Conservation (phyloP, 2,888 invertebrate species). For the Dicyrtoma fusca region DNA sequence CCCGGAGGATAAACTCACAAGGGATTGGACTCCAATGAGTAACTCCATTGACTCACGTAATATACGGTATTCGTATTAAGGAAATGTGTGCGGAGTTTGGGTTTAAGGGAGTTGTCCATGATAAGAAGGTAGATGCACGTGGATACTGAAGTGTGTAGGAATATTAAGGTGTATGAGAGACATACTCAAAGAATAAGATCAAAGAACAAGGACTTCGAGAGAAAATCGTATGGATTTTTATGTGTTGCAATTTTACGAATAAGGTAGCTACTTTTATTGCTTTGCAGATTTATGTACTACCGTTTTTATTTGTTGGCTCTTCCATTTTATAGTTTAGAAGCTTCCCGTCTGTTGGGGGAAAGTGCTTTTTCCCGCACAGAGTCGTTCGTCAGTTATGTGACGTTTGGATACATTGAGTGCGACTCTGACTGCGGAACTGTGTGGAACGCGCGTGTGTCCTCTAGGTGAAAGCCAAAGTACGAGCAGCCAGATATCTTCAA, state of each 20-base stretch:
- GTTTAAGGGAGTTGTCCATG: too few species aligned
- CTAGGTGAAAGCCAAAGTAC: conserved; percentile 7
- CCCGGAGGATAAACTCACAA: too few species aligned
- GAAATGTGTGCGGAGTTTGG: too few species aligned
- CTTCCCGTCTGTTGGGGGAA: conserved; percentile 17
- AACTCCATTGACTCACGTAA: too few species aligned
- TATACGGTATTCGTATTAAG: too few species aligned
- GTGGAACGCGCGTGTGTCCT: conserved; percentile 3
- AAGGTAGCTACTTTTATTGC: conserved; percentile 46
- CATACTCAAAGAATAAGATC: conserved; percentile 32
- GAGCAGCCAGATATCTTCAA: conserved; percentile 1
- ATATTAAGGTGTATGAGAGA: too few species aligned
- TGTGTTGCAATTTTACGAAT: conserved; percentile 34
- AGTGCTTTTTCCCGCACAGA: conserved; percentile 27
- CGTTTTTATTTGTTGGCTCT: conserved; percentile 18
- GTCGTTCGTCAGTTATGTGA: conserved; percentile 35
- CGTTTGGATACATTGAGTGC: background rate
- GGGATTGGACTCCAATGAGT: too few species aligned
- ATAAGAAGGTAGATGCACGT: too few species aligned
- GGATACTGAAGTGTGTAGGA: too few species aligned
- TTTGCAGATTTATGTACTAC: conserved; percentile 45
- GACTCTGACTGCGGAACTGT: background rate
- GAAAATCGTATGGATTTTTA: conserved; percentile 34
- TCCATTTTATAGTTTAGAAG: conserved; percentile 22
- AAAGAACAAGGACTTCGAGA: conserved; percentile 26